Conservation (phyloP, 2,888 invertebrate genomes). For the Philopedon plagiatum region DNA sequence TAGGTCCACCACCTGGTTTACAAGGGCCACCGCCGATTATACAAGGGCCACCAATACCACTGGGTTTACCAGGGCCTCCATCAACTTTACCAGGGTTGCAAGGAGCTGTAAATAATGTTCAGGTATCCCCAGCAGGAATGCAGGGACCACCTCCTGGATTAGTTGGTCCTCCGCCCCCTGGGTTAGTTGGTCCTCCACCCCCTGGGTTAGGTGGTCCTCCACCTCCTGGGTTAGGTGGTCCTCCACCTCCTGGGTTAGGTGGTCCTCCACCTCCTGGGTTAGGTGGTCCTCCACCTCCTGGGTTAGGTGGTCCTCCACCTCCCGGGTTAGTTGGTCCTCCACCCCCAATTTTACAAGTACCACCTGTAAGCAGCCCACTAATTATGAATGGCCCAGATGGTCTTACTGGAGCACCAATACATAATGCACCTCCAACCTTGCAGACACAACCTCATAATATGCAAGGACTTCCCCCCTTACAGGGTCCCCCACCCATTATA, state of each 20-base stretch:
- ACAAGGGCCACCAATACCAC: too few species aligned
- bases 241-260: too few species aligned
- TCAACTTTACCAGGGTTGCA: too few species aligned
- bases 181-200: conserved; percentile 14
- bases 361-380: conserved; percentile 10
- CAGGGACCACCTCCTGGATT: conserved; percentile 12
- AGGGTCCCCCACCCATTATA: conserved; percentile 21
- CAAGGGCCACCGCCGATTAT: conserved; percentile 7
- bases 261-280: too few species aligned
- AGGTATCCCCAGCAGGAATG: too few species aligned
- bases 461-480: conserved; percentile 9
- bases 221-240: too few species aligned
- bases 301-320: too few species aligned
- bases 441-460: neutral
- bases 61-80: too few species aligned
- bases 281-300: too few species aligned
- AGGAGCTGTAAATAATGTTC: too few species aligned
- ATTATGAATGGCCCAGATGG: conserved; percentile 19
- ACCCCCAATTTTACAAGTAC: neutral
- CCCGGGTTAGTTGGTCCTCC: conserved; percentile 17
- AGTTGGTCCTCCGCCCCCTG: too few species aligned
- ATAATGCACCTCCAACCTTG: neutral
- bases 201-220: too few species aligned
- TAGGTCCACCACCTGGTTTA: neutral
- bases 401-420: neutral